Conservation (phyloP, 1,140 invertebrate genomes). For the Sarcophaga bullata region DNA sequence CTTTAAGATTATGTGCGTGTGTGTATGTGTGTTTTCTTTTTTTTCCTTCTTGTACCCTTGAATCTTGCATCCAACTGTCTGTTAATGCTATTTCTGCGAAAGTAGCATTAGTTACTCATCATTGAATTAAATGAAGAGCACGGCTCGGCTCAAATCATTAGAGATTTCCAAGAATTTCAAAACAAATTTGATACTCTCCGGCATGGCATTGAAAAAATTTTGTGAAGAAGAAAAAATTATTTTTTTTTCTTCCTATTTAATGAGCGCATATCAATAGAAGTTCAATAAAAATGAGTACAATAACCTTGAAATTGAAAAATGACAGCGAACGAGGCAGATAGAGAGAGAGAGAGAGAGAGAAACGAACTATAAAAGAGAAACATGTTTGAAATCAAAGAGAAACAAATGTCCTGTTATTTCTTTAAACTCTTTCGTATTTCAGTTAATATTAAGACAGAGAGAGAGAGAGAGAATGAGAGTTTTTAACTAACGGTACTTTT, state of each 20-base stretch:
- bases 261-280: neutral
- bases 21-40: neutral
- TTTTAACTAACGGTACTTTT: no score
- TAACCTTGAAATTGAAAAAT: neutral
- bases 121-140: neutral
- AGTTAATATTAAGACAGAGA: no score
- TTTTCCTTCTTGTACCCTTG: neutral
- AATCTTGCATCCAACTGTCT: neutral
- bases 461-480: no score
- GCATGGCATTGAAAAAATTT: slow-evolving; percentile 25
- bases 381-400: no score
- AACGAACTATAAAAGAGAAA: no score
- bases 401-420: no score
- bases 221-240: neutral
- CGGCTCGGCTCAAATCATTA: slow-evolving; percentile 24
- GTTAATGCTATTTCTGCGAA: neutral
- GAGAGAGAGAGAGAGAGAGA: no score
- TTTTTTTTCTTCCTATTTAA: neutral
- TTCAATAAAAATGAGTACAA: slow-evolving; percentile 27
- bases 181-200: slow-evolving; percentile 26
- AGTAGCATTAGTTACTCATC: neutral
- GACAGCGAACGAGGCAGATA: neutral
- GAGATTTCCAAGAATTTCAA: slow-evolving; percentile 29
- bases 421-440: no score
- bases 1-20: neutral